Evolutionary conservation across 1,140 invertebrate genomes (phyloP), one percentile per base, ranked within the genome.

Genomic region (Tenebrio molitor): DNA sequence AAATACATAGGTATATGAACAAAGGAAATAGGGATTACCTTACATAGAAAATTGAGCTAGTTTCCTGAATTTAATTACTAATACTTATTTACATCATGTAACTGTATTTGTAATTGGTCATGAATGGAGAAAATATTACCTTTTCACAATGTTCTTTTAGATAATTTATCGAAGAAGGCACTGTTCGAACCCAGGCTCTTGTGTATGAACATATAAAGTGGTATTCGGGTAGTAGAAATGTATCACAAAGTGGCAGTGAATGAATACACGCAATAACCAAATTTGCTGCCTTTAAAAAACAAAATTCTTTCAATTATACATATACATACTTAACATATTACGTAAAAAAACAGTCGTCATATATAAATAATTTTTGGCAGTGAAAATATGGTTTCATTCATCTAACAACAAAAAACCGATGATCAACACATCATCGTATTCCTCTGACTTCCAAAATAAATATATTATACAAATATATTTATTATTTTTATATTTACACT

Each of bases 181-280:
- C 69, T 71, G 69, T 71, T 64, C 36, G 17, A 71, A 71, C 69
- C 42, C 58, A 71, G 50, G 58, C 58, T 71, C 36, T n/a, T 71
- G 16, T 71, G 7, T 65, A 44, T 65, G 41, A 71, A 44, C 39
- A 36, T 44, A 44, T 44, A 65, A 53, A 39, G 53, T 65, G 50
- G 50, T 69, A 64, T 44, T 29, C 25, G 34, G 53, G 29, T 64
- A 29, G n/a, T n/a, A 65, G 39, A 41, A 58, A 25, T 71, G 69
- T 71, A 71, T 71, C 69, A 71, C 69, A 71, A 71, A 71, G 39
- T 71, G 69, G 69, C 69, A 65, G 69, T 71, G 69, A 71, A 63
- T 33, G 69, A 62, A 71, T 39, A 65, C 25, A 36, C 53, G 44
- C 39, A 25, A 23, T 65, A 50, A 62, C 12, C 69, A 33, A 71